Conservation (phyloP, 2,113 vertebrate genomes). For the Diphyllodes magnificus region DNA sequence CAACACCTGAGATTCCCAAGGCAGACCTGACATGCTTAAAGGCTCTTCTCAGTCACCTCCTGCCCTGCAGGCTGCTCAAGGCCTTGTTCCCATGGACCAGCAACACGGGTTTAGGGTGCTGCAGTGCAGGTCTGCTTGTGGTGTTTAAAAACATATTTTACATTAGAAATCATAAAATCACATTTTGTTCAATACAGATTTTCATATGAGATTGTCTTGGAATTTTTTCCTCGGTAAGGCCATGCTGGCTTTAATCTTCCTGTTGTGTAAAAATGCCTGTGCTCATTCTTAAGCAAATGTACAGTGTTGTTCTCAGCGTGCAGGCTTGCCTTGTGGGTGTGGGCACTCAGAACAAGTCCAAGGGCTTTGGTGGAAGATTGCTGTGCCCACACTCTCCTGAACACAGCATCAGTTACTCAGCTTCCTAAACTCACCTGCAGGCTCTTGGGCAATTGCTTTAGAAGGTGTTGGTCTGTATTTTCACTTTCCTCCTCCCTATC, state of each 20-base stretch:
- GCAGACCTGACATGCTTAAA: background rate
- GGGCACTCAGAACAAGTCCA: background rate
- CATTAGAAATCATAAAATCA: background rate
- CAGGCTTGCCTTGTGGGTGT: background rate
- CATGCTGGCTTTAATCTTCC: background rate
- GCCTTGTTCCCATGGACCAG: background rate
- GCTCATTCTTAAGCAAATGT: background rate
- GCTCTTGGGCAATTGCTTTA: background rate
- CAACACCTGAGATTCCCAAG: background rate
- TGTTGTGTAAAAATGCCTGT: background rate
- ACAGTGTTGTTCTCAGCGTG: background rate
- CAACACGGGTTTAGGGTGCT: background rate
- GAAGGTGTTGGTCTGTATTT: background rate
- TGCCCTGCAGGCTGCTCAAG: background rate
- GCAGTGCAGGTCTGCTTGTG: background rate
- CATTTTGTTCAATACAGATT: background rate
- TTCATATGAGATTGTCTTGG: background rate
- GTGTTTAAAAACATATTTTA: background rate
- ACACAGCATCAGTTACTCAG: background rate
- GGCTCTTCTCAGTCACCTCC: background rate
- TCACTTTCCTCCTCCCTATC: background rate
- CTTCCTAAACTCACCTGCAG: background rate
- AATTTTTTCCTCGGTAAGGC: background rate
- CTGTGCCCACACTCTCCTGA: background rate
- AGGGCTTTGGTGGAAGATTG: background rate